phyloP scores from a whole-genome alignment of 1,140 invertebrate genomes.

The Solenopsis invicta region DNA sequence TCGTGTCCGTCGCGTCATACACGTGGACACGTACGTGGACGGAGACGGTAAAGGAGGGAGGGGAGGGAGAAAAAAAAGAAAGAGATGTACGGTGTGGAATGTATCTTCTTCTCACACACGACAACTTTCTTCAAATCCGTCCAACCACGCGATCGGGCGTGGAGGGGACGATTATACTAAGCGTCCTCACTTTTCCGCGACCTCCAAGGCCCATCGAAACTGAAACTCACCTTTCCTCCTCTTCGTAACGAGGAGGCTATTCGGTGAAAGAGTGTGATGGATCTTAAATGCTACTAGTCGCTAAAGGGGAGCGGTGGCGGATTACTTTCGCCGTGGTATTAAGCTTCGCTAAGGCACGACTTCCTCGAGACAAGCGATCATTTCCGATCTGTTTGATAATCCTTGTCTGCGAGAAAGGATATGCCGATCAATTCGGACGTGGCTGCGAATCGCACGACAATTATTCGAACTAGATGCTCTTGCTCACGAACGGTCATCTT shows the following conservation, averaged over 20 bases:
- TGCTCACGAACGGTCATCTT: neutral
- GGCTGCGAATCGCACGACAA: neutral
- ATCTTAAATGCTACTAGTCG: conserved; percentile 1
- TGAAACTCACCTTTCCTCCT: conserved; percentile 69
- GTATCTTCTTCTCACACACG: conserved; percentile 14
- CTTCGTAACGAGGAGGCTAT: conserved; percentile 53
- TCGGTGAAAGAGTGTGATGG: conserved; percentile 70
- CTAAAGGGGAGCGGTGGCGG: neutral
- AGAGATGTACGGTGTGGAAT: neutral
- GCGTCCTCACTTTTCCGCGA: conserved; percentile 77
- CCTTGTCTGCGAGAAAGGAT: neutral
- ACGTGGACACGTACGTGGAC: neutral
- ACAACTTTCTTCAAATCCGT: conserved; percentile 74
- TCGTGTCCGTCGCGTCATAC: neutral
- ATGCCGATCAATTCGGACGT: neutral
- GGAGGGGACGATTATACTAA: conserved; percentile 72
- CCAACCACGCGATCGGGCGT: conserved; percentile 49
- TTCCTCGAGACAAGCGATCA: conserved; percentile 38
- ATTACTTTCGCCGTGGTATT: conserved; percentile 50
- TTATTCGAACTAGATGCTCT: neutral
- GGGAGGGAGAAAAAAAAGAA: conserved; percentile 23
- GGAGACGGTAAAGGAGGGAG: neutral
- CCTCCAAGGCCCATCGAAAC: conserved; percentile 79
- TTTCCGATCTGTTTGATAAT: conserved; percentile 53
- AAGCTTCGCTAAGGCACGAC: neutral